Evolutionary conservation across 2,113 vertebrate genomes (phyloP), one percentile per base, ranked within the genome.

Genomic region (Aegotheles bennettii): DNA sequence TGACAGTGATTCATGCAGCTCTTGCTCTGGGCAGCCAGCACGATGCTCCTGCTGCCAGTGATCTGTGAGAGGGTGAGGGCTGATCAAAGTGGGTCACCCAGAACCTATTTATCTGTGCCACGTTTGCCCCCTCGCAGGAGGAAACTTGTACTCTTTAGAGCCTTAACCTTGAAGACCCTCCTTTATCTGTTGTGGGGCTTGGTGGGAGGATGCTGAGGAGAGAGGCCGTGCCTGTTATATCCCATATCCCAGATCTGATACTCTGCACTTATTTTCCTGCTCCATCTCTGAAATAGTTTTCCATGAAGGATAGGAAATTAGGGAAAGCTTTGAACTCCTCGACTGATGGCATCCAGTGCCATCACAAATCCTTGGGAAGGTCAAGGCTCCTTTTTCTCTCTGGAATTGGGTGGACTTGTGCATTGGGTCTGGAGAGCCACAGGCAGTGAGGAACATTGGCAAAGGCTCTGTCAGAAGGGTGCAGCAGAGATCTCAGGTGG

Each of bases 321-420:
- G 33, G 50, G 33, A 43, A 69, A 38, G 45, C 26, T 80, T 42
- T 56, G 65, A 43, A 64, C 16, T 79, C 24, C 16, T 7, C 28
- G 40, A 3, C 36, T 56, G 47, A 28, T 64, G 24, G 17, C 28
- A 47, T 23, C 40, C 47, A 43, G 36, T 36, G 42, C 16, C 51
- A 48, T 65, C 51, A 6, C 42, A 61, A 5, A 16, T 24, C 61
- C 38, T 42, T 16, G 16, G n/a, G 29, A 53, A 86, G 33, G 24
- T 85, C n/a, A 33, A 56, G 48, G n/a, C 42, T 77, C 10, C 56
- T 33, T 35, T 56, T 92, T 69, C 3, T 6, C n/a, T 45, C 68
- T 81, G 59, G 80, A 75, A 59, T 67, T 60, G 53, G 26, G 7
- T 51, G 47, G 51, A 38, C 0, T 0, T 56, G 24, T 1, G 1